A percentile compares a stretch with the other conserved stretches of the same genome.
phyloP scores from a whole-genome alignment of 2,888 invertebrate genomes.

The Melanophora roralis region DNA sequence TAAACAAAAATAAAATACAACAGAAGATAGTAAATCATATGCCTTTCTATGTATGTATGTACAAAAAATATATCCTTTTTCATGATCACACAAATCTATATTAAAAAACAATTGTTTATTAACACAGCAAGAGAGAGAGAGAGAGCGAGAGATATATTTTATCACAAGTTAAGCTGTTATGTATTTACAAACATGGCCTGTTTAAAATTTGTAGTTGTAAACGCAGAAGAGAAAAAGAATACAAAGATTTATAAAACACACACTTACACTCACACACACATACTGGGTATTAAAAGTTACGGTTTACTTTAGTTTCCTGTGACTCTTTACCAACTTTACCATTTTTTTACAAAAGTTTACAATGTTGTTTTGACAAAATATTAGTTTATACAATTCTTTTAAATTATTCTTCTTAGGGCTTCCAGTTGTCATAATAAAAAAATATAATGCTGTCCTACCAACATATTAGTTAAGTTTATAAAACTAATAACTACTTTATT shows the following conservation, averaged over 20 bases:
- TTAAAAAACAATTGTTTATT: background rate
- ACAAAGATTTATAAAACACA: constrained; percentile 2
- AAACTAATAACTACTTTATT: constrained; percentile 44
- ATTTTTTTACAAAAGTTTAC: constrained; percentile 40
- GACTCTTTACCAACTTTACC: constrained; percentile 35
- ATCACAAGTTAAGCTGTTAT: constrained; percentile 52
- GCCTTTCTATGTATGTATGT: constrained; percentile 28
- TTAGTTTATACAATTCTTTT: constrained; percentile 27
- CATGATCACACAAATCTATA: constrained; percentile 9
- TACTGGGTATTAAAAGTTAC: background rate
- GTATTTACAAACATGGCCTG: constrained; percentile 53
- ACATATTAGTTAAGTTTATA: constrained; percentile 3
- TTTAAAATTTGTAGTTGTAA: background rate
- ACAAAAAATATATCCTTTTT: constrained; percentile 52
- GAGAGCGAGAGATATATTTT: background rate
- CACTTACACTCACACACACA: background rate
- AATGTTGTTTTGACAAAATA: constrained; percentile 27
- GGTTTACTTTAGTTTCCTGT: background rate
- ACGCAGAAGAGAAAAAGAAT: constrained; percentile 2
- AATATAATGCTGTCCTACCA: constrained; percentile 17
- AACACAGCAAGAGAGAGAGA: background rate
- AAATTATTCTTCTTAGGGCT: constrained; percentile 11
- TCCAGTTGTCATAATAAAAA: background rate
- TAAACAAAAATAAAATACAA: constrained; percentile 27
- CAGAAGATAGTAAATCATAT: constrained; percentile 23